Evolutionary conservation across 2,113 vertebrate species (phyloP), one percentile per base, ranked within the genome.

Genomic region (Heterotilapia buettikoferi): DNA sequence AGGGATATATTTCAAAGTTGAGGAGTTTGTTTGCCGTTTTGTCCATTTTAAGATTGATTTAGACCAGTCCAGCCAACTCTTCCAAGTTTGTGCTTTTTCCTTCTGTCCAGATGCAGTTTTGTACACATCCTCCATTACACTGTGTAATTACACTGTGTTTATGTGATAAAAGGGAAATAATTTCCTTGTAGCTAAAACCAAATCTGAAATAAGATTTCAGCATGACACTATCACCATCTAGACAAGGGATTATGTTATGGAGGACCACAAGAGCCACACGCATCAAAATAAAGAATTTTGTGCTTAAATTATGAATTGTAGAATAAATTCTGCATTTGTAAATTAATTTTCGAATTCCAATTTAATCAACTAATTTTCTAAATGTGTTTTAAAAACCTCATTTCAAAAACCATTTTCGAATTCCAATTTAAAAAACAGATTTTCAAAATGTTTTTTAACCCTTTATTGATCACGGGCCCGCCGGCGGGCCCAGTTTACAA

Each of bases 401-500:
- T 57, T 57, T 57, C 6, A 26, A 57, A 57, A 8, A 13, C 21
- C 21, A 26, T 57, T 57, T 26, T 57, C 2, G 1, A 57, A 26
- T 57, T 57, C 24, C 54, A 57, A 29, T 57, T 29, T 57, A 29
- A 57, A 29, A 57, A 57, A 29, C 12, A 14, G 24, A 57, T 14
- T 29, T 24, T 57, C 54, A 1, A 29, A 57, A 29, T 57, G 24
- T 29, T 57, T 57, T 29, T 57, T 57, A 29, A 57, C 7, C 24
- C 54, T 31, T 6, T 31, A 31, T 6, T 6, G 29, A 31, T 2
- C 2, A 29, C 29, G 29, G 29, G 29, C 29, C 56, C 0, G 7
- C 56, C 0, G 13, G 24, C 0, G 7, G 4, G 13, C 56, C 56
- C 1, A 29, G 29, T 29, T 29, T 29, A 29, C 29, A 31, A 31